Evolutionary conservation across 2,113 vertebrate genomes (phyloP), one percentile per base, ranked within the genome.

Genomic region (Glaucidium brasilianum): DNA sequence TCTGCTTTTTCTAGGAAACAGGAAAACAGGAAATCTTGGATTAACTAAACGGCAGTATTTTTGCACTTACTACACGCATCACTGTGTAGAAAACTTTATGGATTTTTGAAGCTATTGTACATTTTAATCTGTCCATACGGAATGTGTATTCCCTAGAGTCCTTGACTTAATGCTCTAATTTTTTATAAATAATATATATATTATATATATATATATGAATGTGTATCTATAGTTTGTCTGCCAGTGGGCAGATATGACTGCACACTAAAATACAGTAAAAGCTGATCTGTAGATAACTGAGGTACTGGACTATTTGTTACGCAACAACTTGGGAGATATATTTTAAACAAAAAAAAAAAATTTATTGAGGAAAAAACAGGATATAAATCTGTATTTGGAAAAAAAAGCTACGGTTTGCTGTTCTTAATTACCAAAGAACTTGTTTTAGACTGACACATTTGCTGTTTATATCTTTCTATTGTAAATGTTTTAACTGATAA

Each of bases 381-480:
- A 94, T 96, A 94, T 92, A 94, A 92, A 97, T 98, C 97, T 97
- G 6, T 98, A 97, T 98, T 97, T 94, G 95, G 95, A 52, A 53
- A 97, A 96, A 98, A 92, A 96, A 37, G 8, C 87, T 97, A 88
- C 20, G 81, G 97, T 97, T 98, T 96, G 98, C 97, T 98, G 98
- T 99, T 99, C 98, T 98, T 98, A 98, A 98, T 98, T 99, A 99
- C 99, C 99, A 99, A 99, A 99, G 99, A 99, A 98, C 98, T 98
- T 96, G 75, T 98, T 98, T 98, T 98, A 98, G 96, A 92, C 86
- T 92, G 94, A 92, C 92, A 97, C 98, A 92, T 97, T 98, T 98
- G 98, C 98, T 99, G 98, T 98, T 94, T 92, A 91, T 97, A 97
- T 97, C 94, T 97, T 98, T 94, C 96, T 92, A 94, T 96, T 98